These are phyloP conservation scores for Australoheros scitulus DNA, from an alignment of 2,113 vertebrate species.

Conservation along the genomic window DNA sequence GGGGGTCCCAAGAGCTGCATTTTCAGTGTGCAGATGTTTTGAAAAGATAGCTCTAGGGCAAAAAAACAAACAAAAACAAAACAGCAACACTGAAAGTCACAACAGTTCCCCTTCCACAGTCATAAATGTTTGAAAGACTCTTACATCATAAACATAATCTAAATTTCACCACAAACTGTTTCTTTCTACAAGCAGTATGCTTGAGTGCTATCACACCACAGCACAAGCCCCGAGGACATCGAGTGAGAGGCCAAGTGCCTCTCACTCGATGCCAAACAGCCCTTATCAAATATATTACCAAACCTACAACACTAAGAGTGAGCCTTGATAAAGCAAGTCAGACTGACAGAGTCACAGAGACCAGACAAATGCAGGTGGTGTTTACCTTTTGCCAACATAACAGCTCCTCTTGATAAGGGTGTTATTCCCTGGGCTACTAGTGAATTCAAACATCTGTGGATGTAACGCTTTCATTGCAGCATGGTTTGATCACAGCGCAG, in stretches of 20 bases:
- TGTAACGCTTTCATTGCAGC: conserved; percentile 22
- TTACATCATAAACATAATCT: not conserved
- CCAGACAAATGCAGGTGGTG: conserved; percentile 19
- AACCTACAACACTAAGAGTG: conserved; percentile 7
- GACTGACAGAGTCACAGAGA: conserved; percentile 22
- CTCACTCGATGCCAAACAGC: conserved; percentile 8
- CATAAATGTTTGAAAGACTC: not conserved
- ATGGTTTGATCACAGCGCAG: conserved; percentile 13
- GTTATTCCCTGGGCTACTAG: conserved; percentile 3
- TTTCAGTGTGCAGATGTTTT: conserved; percentile 3
- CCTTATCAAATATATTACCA: conserved; percentile 27
- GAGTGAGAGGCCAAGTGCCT: not conserved
- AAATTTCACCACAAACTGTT: conserved; percentile 2
- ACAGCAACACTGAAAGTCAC: conserved; percentile 1
- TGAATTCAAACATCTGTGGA: conserved; percentile 26
- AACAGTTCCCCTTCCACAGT: not conserved
- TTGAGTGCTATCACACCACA: conserved; percentile 10
- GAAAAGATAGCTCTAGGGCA: conserved; percentile 7
- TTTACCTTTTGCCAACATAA: conserved; percentile 42
- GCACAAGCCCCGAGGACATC: conserved; percentile 13
- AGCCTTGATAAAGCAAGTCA: conserved; percentile 7
- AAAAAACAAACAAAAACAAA: not conserved
- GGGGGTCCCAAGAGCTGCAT: not conserved
- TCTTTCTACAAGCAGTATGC: not conserved
- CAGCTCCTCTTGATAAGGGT: conserved; percentile 44